Evolutionary conservation across 2,797 vertebrate species (phyloP).

Genomic region (Lepilemur septentrionalis): DNA sequence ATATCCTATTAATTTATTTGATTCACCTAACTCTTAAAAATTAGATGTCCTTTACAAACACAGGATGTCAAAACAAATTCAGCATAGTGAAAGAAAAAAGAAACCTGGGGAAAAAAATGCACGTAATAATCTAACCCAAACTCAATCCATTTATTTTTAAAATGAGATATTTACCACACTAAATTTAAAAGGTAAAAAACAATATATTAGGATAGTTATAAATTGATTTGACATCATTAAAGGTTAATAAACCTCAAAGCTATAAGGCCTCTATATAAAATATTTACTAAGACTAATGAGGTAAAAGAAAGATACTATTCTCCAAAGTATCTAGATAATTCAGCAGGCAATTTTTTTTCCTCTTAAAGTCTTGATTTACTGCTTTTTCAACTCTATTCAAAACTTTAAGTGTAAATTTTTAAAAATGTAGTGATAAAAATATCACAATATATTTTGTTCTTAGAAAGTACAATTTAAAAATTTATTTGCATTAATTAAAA

Average conservation of each 20-base stretch:
- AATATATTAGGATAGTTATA: not conserved
- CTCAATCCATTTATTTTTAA: not conserved
- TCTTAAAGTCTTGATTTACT: not conserved
- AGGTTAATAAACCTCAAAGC: not conserved
- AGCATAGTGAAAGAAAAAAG: not conserved
- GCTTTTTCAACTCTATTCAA: not conserved
- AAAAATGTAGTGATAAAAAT: not conserved
- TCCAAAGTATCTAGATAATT: not conserved
- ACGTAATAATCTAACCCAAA: not conserved
- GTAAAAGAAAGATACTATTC: not conserved
- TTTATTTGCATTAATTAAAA: not conserved
- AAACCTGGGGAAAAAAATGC: not conserved
- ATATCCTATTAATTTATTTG: not conserved
- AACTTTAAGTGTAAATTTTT: not conserved
- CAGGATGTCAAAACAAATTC: not conserved
- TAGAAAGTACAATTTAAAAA: not conserved
- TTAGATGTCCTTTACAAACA: not conserved
- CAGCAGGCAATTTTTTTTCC: not conserved
- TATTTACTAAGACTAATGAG: not conserved
- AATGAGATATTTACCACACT: not conserved
- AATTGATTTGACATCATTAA: not conserved
- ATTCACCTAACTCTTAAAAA: not conserved
- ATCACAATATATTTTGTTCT: not conserved
- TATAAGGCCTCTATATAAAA: not conserved
- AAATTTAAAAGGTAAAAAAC: not conserved